These are phyloP conservation scores for Andrena chrysosceles DNA, from an alignment of 2,888 invertebrate genomes.

Conservation along the genomic window DNA sequence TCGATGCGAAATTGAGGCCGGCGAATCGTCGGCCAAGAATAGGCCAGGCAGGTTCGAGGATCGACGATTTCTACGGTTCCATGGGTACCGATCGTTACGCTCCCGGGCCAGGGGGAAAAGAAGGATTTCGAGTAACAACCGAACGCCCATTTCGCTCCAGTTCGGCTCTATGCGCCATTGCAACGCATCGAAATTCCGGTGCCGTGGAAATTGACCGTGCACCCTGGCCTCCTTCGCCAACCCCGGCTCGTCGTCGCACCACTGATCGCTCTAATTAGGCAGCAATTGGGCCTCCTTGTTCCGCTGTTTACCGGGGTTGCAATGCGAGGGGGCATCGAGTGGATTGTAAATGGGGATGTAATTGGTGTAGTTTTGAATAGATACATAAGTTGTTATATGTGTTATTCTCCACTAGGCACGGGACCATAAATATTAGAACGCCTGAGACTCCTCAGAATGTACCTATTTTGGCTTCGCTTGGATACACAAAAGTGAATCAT, in stretches of 20 bases:
- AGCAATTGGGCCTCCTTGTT: too few species aligned
- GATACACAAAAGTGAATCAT: too few species aligned
- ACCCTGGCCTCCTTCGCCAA: constrained; percentile 21
- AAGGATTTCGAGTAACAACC: constrained; percentile 62
- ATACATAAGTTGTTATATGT: too few species aligned
- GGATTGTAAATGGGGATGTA: too few species aligned
- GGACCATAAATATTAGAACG: too few species aligned
- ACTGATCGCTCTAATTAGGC: constrained; percentile 32
- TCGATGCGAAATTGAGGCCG: constrained; percentile 72
- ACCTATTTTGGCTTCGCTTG: too few species aligned
- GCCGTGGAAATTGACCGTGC: constrained; percentile 57
- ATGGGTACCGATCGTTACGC: constrained; percentile 41
- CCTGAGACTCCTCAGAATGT: too few species aligned
- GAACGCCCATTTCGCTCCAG: constrained; percentile 56
- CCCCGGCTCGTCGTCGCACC: constrained; percentile 30
- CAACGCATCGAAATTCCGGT: constrained; percentile 42
- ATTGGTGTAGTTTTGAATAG: too few species aligned
- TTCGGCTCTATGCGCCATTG: constrained; percentile 47
- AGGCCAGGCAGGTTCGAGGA: constrained; percentile 42
- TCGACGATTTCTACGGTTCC: constrained; percentile 54
- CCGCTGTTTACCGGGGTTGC: neutral
- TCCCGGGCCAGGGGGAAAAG: constrained; percentile 36
- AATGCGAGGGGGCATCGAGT: too few species aligned
- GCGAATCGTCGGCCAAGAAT: constrained; percentile 64
- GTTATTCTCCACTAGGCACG: too few species aligned